Evolutionary conservation across 1,140 invertebrate genomes (phyloP), one percentile per base, ranked within the genome.

Genomic region (Aphelenchoides avenae): DNA sequence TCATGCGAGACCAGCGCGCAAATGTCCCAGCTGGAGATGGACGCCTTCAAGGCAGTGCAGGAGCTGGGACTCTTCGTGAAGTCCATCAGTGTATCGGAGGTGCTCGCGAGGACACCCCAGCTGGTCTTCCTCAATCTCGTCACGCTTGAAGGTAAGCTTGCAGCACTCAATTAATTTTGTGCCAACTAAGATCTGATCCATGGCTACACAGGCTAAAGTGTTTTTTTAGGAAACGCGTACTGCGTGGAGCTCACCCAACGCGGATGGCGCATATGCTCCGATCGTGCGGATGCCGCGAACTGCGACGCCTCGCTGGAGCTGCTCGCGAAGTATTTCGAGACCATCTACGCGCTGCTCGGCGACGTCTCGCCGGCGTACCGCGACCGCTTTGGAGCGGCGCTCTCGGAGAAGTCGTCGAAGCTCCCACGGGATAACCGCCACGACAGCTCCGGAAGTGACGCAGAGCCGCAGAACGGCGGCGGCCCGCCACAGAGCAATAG

Each of bases 131-230:
- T 36, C 13, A 57, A 57, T 61, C 30, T 57, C 22, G 22, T 36
- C 15, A 57, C 55, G 13, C 52, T 58, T 4, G 55, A 57, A 44
- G 55, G 55, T 57, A 3, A n/a, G n/a, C n/a, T n/a, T n/a, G n/a
- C n/a, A n/a, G n/a, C n/a, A n/a, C n/a, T n/a, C n/a, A n/a, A n/a
- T n/a, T n/a, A n/a, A n/a, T n/a, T n/a, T n/a, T n/a, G n/a, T n/a
- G n/a, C n/a, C n/a, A n/a, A n/a, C n/a, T 26, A 11, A 20, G 9
- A 27, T 30, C 22, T 48, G 11, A 22, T 3, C 27, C 5, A n/a
- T 3, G 3, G 18, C 24, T 0, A 13, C 48, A 6, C 18, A 44
- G 15, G 50, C 20, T 43, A 26, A 13, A 4, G n/a, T n/a, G n/a
- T 18, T 15, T 30, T 57, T 57, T 22, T 39, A 59, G 57, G 44